Evolutionary conservation across 2,888 invertebrate genomes (phyloP).

Genomic region (Elegia similella): DNA sequence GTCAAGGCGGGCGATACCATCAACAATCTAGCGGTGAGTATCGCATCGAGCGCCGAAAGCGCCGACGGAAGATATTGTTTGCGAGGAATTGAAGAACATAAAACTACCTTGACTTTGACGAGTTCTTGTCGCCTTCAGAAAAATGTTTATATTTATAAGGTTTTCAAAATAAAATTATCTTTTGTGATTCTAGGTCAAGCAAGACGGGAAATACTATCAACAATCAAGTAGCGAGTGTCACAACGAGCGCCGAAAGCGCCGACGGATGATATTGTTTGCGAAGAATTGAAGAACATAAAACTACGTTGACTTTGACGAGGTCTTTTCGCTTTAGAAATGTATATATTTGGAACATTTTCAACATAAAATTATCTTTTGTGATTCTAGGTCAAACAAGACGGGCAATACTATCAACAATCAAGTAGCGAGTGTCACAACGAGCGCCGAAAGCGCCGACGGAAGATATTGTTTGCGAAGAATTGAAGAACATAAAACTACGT

Average conservation of each 20-base stretch:
- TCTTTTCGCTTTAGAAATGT: too few species aligned
- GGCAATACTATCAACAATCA: too few species aligned
- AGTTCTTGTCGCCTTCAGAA: neutral
- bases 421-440: too few species aligned
- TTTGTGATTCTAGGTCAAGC: neutral
- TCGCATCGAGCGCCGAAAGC: neutral
- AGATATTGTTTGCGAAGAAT: too few species aligned
- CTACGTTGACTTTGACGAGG: too few species aligned
- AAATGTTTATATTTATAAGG: too few species aligned
- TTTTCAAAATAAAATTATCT: neutral
- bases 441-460: too few species aligned
- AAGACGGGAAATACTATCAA: neutral
- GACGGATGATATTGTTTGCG: constrained; percentile 7
- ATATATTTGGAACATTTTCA: too few species aligned
- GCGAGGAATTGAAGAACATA: neutral
- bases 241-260: neutral
- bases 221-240: neutral
- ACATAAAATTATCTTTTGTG: too few species aligned
- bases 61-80: constrained; percentile 1
- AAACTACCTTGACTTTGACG: neutral
- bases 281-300: too few species aligned
- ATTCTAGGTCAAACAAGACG: too few species aligned
- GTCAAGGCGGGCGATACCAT: constrained; percentile 5
- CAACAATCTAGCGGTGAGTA: neutral
- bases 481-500: too few species aligned